A percentile compares a stretch with the other conserved stretches of the same genome.
Evolutionary conservation across 2,797 vertebrate species (phyloP).

Genomic region (Champsocephalus gunnari): DNA sequence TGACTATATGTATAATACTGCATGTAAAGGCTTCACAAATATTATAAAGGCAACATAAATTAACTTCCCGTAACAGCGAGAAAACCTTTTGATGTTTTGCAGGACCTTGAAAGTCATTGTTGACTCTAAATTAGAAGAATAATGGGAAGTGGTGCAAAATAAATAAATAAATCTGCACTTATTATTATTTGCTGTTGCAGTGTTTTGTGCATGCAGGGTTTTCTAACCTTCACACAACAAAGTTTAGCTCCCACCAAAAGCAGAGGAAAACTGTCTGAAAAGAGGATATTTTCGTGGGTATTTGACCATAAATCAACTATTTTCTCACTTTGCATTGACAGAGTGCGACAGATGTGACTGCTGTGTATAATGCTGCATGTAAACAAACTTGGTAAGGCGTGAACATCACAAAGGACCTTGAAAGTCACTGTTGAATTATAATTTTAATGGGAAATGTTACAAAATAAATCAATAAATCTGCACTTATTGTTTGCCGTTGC

Average conservation of each 20-base stretch:
- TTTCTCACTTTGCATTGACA: constrained; percentile 9
- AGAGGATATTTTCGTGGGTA: background rate
- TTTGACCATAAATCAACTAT: background rate
- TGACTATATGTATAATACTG: too few relatives aligned
- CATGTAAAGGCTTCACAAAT: too few relatives aligned
- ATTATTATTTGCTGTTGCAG: constrained; percentile 34
- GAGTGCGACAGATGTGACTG: too few relatives aligned
- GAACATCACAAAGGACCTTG: background rate
- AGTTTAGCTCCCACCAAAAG: background rate
- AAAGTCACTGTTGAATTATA: background rate
- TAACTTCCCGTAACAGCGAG: too few relatives aligned
- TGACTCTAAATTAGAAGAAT: background rate
- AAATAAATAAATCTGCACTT: background rate
- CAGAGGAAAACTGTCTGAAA: background rate
- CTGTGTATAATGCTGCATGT: constrained; percentile 7
- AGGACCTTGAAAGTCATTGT: too few relatives aligned
- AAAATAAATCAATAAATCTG: constrained; percentile 1
- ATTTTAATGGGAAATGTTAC: background rate
- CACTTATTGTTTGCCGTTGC: constrained; percentile 23
- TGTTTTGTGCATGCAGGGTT: constrained; percentile 40
- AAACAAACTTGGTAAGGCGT: constrained; percentile 11
- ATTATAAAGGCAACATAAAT: too few relatives aligned
- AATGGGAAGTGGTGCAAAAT: background rate
- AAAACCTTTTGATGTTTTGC: too few relatives aligned
- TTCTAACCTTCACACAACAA: constrained; percentile 37